A percentile compares a stretch with the other conserved stretches of the same genome.
These are phyloP conservation scores for Chrysotoxum bicinctum DNA, from an alignment of 2,888 invertebrate species.

Conservation along the genomic window DNA sequence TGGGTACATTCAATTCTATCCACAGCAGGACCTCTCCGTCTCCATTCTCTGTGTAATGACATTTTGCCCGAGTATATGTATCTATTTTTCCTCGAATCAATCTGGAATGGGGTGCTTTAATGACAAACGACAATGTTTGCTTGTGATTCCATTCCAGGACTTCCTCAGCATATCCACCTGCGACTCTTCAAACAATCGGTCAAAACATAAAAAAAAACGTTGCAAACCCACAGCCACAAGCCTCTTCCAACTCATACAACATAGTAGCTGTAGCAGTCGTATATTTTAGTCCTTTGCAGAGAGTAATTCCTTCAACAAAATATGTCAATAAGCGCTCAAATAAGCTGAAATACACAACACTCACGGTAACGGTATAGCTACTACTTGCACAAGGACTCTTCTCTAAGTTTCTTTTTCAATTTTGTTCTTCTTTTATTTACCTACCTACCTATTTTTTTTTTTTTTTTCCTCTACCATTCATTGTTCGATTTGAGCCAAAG, in stretches of 20 bases:
- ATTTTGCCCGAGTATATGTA: neutral
- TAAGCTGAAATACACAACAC: constrained; percentile 69
- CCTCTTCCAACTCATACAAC: neutral
- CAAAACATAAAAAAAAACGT: constrained; percentile 16
- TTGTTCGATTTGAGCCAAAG: constrained; percentile 36
- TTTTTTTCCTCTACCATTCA: constrained; percentile 1
- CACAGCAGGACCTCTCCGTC: neutral
- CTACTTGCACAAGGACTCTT: constrained; percentile 41
- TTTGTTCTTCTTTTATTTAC: constrained; percentile 12
- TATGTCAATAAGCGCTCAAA: constrained; percentile 71
- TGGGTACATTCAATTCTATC: neutral
- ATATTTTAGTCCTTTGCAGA: constrained; percentile 2
- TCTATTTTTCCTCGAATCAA: constrained; percentile 40
- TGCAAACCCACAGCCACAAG: neutral
- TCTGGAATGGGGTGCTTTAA: constrained; percentile 34
- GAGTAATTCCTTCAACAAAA: constrained; percentile 53
- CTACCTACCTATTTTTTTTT: neutral
- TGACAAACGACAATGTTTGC: constrained; percentile 63
- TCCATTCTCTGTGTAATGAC: neutral
- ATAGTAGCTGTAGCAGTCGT: neutral
- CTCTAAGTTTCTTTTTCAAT: constrained; percentile 37
- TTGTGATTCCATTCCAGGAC: constrained; percentile 28
- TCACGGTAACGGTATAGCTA: constrained; percentile 37
- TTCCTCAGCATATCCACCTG: neutral
- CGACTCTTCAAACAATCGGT: constrained; percentile 47